Evolutionary conservation across 2,113 vertebrate genomes (phyloP).

Genomic region (Callithrix jacchus): DNA sequence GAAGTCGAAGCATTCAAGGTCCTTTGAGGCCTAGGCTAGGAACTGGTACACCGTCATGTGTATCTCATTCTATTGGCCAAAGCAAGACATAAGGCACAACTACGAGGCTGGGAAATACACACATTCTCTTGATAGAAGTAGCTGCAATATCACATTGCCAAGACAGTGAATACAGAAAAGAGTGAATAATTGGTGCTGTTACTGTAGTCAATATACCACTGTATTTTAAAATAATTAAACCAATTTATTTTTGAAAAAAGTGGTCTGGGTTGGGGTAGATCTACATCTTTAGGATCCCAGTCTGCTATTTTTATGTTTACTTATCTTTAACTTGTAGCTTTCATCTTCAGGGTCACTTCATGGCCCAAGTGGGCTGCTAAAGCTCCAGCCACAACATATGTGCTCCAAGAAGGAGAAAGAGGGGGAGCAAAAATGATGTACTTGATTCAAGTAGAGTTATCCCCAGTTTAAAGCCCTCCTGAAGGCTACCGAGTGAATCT

Average conservation of each 20-base stretch:
- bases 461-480: not conserved
- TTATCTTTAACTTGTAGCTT: not conserved
- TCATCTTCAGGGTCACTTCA: not conserved
- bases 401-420: not conserved
- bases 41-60: not conserved
- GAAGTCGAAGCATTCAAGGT: not conserved
- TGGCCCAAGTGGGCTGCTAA: not conserved
- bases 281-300: not conserved
- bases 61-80: not conserved
- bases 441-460: not conserved
- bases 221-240: not conserved
- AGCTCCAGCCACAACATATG: not conserved
- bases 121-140: not conserved
- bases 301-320: not conserved
- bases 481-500: not conserved
- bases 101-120: not conserved
- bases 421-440: not conserved
- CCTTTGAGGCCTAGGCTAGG: not conserved
- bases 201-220: fast-evolving
- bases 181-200: not conserved
- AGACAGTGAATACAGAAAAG: not conserved
- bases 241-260: not conserved
- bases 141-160: not conserved
- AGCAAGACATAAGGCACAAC: not conserved
- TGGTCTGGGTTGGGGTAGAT: not conserved